Evolutionary conservation across 1,140 invertebrate species (phyloP).

Genomic region (Patella vulgata): DNA sequence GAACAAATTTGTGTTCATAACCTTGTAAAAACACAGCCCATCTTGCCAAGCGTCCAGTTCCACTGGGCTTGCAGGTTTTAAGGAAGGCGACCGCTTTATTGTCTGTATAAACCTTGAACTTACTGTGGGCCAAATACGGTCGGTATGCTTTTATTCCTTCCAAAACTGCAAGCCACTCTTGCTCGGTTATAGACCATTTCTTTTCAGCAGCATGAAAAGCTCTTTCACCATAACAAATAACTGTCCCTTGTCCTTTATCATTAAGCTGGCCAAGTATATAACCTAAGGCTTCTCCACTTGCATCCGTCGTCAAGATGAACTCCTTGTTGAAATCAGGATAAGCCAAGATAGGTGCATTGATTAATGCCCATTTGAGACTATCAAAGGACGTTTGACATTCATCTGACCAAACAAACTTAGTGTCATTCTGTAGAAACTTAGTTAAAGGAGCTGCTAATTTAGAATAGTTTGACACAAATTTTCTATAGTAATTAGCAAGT

Average conservation of each 20-base stretch:
- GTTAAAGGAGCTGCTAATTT: conserved; percentile 57
- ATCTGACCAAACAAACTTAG: conserved; percentile 26
- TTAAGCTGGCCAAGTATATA: conserved; percentile 50
- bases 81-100: conserved; percentile 69
- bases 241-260: conserved; percentile 47
- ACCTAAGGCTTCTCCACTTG: conserved; percentile 38
- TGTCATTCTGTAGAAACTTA: conserved; percentile 25
- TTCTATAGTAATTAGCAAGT: conserved; percentile 62
- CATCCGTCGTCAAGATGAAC: conserved; percentile 46
- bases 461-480: conserved; percentile 59
- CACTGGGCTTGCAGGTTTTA: conserved; percentile 61
- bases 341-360: conserved; percentile 30
- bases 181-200: conserved; percentile 67
- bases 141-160: conserved; percentile 67
- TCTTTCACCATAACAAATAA: conserved; percentile 67
- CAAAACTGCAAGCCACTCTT: conserved; percentile 70
- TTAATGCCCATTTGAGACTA: conserved; percentile 30
- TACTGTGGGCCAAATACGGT: conserved; percentile 67
- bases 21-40: conserved; percentile 31
- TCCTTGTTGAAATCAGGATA: conserved; percentile 34
- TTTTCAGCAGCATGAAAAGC: conserved; percentile 62
- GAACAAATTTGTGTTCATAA: conserved; percentile 21
- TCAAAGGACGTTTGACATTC: conserved; percentile 37
- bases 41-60: conserved; percentile 56
- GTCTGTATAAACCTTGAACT: conserved; percentile 70